Base-by-base conservation (phyloP, 2,888 invertebrate species). In the Drosophila bunnanda region DNA sequence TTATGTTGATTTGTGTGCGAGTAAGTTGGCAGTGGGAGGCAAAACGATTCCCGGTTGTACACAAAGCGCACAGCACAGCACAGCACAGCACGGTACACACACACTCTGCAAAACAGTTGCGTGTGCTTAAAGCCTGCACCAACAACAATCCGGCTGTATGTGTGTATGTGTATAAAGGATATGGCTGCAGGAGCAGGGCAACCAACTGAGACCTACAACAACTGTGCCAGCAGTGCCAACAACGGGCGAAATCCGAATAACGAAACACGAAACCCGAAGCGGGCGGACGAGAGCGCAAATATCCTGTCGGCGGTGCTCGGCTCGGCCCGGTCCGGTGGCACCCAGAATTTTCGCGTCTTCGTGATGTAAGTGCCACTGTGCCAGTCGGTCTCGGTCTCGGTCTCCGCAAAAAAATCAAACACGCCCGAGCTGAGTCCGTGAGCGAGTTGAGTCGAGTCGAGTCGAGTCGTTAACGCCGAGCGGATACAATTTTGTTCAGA, bases 311-410 rank as follows among this genome's bases (percentile, higher is more conserved):
- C 25, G 10, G 56, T 80, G 8, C 4, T 59, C 59, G 59, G 59
- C 58, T 52, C 50, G 32, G 50, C 50, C 50, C 32, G 38, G 39
- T 28, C 59, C 59, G 67, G 76, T 78, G 78, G 76, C 76, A 91
- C 91, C 91, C 91, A 84, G 91, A 91, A 90, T 85, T 90, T 86
- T 89, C 87, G 58, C 77, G 72, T 55, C 83, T 83, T 91, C 89
- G 90, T 90, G 91, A 90, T 91, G 90, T 89, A 91, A 91, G 90
- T 89, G 78, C 54, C 78, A 78, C 59, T 78, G 77, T 88, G 91
- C 88, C 91, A 91, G 91, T 91, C 91, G 90, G 89, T 90, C 90
- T 69, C 58, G 69, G 88, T 68, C 69, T 69, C 59, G 70, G 88
- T 68, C 69, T 69, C 82, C 86, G 82, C 87, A 86, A 88, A 89